Evolutionary conservation across 2,888 invertebrate genomes (phyloP).

Genomic region (Cephonodes hylas): DNA sequence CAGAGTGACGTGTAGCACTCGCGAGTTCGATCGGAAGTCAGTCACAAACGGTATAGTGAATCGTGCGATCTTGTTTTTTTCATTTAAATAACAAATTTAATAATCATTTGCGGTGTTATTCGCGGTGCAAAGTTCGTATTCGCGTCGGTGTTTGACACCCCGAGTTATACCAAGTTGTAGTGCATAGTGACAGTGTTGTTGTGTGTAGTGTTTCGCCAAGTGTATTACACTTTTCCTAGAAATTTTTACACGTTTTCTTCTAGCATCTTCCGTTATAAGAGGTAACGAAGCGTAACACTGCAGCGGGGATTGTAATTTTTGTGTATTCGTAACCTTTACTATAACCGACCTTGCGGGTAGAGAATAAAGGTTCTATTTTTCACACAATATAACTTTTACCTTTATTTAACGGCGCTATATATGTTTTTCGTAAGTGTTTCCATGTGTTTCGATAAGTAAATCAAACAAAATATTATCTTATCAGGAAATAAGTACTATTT

Average conservation of each 20-base stretch:
- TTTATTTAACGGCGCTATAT: background rate
- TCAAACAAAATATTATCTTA: constrained; percentile 2
- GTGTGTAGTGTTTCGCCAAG: constrained; percentile 11
- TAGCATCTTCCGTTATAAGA: constrained; percentile 52
- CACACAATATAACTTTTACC: background rate
- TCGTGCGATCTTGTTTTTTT: constrained; percentile 55
- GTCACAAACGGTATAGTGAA: constrained; percentile 60
- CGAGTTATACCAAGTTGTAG: constrained; percentile 38
- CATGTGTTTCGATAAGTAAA: background rate
- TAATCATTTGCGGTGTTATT: constrained; percentile 34
- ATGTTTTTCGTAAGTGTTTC: background rate
- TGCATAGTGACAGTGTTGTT: constrained; percentile 13
- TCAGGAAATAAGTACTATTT: background rate
- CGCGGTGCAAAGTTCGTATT: constrained; percentile 20
- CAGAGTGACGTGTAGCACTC: constrained; percentile 66
- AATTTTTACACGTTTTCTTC: constrained; percentile 59
- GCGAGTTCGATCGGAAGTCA: constrained; percentile 65
- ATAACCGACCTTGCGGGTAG: constrained; percentile 22
- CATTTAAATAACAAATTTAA: constrained; percentile 31
- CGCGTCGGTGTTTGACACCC: constrained; percentile 27
- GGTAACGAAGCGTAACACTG: constrained; percentile 61
- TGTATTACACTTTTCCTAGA: constrained; percentile 48
- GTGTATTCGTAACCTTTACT: constrained; percentile 29
- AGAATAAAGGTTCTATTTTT: constrained; percentile 1
- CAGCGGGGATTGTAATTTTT: constrained; percentile 42